Conservation (phyloP, 37 sponge, comb jelly and placozoan species). For the Eunapius fragilis region DNA sequence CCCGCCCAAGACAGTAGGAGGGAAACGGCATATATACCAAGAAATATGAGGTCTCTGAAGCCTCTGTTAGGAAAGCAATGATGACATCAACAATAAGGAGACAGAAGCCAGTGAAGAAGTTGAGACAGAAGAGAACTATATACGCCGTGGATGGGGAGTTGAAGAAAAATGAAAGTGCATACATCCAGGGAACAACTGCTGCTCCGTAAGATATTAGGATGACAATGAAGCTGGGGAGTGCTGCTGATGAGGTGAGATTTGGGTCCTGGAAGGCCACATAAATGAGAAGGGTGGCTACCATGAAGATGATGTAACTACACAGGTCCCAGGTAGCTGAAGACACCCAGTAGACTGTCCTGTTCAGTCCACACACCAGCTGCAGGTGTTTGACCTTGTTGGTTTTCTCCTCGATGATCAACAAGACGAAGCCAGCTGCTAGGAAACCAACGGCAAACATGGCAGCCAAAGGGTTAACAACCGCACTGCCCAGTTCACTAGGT, state of each 20-base stretch:
- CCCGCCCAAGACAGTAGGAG: conserved; percentile 44
- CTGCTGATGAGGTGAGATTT: conserved; percentile 28
- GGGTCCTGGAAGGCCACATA: conserved; percentile 50
- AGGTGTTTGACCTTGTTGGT: conserved; percentile 75
- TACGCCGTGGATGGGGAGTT: conserved; percentile 82
- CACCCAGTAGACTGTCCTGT: conserved; percentile 81
- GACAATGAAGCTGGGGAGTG: conserved; percentile 64
- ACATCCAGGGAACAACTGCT: conserved; percentile 88
- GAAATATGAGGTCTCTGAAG: conserved; percentile 8
- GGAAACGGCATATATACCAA: conserved; percentile 58
- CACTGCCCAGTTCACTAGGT: conserved; percentile 57
- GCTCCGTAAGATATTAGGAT: conserved; percentile 78
- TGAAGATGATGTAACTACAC: conserved; percentile 43
- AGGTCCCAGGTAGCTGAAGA: conserved; percentile 87
- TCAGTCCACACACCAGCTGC: conserved; percentile 89
- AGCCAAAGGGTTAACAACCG: conserved; percentile 74
- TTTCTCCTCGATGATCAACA: conserved; percentile 83
- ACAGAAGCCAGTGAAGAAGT: conserved; percentile 80
- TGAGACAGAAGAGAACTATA: conserved; percentile 78
- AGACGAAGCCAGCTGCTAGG: conserved; percentile 78
- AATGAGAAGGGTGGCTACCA: conserved; percentile 13
- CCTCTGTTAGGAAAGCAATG: conserved; percentile 3
- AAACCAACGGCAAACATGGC: conserved; percentile 87
- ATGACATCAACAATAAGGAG: conserved; percentile 73
- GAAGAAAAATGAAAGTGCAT: conserved; percentile 83